Evolutionary conservation across 1,140 invertebrate species (phyloP), one percentile per base, ranked within the genome.

Genomic region (Diabrotica undecimpunctata): DNA sequence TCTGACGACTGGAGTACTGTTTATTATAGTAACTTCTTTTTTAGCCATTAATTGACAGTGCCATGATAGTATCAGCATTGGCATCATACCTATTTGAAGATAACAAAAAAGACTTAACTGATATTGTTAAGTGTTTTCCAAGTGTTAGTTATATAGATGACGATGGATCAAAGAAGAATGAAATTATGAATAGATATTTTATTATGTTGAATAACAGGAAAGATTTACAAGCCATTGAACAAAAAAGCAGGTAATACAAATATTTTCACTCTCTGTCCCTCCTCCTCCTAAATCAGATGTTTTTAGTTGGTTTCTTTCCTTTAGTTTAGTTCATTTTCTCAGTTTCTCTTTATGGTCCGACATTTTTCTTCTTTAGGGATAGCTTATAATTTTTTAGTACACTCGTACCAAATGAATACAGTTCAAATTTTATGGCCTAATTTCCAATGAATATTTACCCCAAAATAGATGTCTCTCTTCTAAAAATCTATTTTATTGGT

Each of bases 111-210:
- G 83, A 80, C 54, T 76, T 98, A 8, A 76, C 82, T 7, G 86
- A 92, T n/a, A 79, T 97, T n/a, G 79, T 88, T 0, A 84, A 89
- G 55, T 95, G 84, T 82, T 98, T 96, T 82, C 94, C 95, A 7
- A 81, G 80, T 6, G 83, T 93, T 2, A 86, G 83, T 11, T 89
- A 83, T 72, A 77, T 83, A 8, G 88, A 91, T 79, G 86, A 93
- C 46, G 79, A 86, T 46, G 88, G 88, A 13, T 85, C 86, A 56
- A 81, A 84, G 41, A 85, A 87, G 61, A 83, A 82, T 54, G 94
- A 96, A 75, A 90, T 96, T 68, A 85, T 95, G 70, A 99, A 99
- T 79, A 94, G 92, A 79, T 99, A 99, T 80, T 97, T 94, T 75
- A 76, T 99, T 0, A 99, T 99, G 95, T 90, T 74, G 9, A 71